Evolutionary conservation across 2,113 vertebrate genomes (phyloP).

Genomic region (Pseudois nayaur): DNA sequence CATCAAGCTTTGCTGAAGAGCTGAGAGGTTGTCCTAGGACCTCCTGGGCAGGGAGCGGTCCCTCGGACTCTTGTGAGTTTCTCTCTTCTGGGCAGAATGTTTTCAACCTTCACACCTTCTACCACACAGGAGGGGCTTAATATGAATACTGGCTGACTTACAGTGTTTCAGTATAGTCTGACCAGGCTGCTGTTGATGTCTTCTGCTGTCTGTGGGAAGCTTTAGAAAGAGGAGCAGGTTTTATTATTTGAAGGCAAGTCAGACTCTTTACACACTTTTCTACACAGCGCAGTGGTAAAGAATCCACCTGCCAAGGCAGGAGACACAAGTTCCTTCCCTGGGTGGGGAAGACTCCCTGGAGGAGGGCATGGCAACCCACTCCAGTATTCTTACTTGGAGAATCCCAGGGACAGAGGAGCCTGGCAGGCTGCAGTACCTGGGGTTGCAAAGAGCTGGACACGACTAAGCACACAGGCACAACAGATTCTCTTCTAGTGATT

Average conservation of each 20-base stretch:
- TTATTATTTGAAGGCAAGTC: background rate
- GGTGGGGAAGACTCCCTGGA: background rate
- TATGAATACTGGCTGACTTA: background rate
- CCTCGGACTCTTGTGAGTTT: fast-evolving
- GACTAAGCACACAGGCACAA: background rate
- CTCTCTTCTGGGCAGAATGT: fast-evolving
- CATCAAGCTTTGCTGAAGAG: background rate
- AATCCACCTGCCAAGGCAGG: background rate
- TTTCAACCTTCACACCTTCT: background rate
- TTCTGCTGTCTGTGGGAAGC: background rate
- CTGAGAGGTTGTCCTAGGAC: background rate
- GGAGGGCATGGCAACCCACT: background rate
- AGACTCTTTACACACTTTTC: background rate
- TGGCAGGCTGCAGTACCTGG: background rate
- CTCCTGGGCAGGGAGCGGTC: background rate
- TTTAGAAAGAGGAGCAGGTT: background rate
- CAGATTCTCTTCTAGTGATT: background rate
- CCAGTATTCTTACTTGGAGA: background rate
- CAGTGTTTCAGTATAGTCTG: background rate
- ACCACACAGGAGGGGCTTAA: background rate
- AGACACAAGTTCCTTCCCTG: background rate
- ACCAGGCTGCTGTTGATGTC: background rate
- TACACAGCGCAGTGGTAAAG: background rate
- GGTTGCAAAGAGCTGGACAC: background rate
- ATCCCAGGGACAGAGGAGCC: background rate